phyloP scores from a whole-genome alignment of 2,113 vertebrate species.

The Heptranchias perlo region DNA sequence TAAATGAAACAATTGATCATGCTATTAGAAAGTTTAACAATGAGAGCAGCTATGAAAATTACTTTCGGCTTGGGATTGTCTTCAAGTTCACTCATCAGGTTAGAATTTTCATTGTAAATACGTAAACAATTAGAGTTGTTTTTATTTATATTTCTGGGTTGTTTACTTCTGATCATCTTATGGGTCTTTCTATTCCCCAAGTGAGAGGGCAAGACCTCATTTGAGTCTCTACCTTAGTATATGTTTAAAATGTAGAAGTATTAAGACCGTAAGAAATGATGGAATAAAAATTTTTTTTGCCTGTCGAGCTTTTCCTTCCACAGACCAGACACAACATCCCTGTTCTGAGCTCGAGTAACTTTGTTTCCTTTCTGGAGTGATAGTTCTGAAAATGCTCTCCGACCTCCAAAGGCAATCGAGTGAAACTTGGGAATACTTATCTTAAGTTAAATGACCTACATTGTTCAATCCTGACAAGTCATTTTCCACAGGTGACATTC shows the following conservation, averaged over 20 bases:
- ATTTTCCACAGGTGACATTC: not conserved
- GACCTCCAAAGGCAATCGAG: not conserved
- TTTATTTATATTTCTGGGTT: not conserved
- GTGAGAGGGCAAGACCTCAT: not conserved
- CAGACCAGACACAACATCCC: not conserved
- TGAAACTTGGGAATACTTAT: not conserved
- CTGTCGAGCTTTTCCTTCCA: not conserved
- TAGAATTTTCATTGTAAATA: not conserved
- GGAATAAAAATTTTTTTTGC: not conserved
- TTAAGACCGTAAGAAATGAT: not conserved
- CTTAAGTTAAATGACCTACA: not conserved
- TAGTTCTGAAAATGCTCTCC: not conserved
- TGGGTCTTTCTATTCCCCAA: not conserved
- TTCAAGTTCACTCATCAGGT: not conserved
- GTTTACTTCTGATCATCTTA: not conserved
- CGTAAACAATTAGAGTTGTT: not conserved
- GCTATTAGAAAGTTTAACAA: not conserved
- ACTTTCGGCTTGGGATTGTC: not conserved
- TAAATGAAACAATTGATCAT: not conserved
- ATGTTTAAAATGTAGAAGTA: not conserved
- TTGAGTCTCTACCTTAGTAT: not conserved
- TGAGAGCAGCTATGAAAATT: not conserved
- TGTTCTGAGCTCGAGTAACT: not conserved
- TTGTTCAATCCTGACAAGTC: not conserved
- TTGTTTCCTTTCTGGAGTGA: not conserved